Evolutionary conservation across 2,797 vertebrate species (phyloP).

Genomic region (Sciurus carolinensis): DNA sequence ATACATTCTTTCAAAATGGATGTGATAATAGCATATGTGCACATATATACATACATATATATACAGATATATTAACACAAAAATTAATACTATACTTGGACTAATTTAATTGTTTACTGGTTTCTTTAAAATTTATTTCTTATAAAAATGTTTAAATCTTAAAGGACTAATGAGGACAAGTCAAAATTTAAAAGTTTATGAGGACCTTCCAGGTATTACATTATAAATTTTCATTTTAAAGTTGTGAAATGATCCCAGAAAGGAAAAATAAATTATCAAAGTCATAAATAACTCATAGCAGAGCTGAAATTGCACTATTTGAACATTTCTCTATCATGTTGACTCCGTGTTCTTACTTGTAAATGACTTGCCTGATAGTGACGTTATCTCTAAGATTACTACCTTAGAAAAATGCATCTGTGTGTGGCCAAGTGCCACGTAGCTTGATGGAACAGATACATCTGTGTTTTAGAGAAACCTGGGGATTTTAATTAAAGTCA

Average conservation of each 20-base stretch:
- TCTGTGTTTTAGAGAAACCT: not conserved
- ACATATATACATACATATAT: no score
- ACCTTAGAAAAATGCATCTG: not conserved
- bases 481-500: not conserved
- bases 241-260: not conserved
- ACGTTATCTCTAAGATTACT: not conserved
- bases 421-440: fast-evolving
- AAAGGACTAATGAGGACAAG: not conserved
- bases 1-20: not conserved
- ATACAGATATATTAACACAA: fast-evolving
- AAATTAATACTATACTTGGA: not conserved
- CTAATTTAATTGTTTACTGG: not conserved
- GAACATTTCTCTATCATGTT: not conserved
- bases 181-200: constrained; percentile 25
- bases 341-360: not conserved
- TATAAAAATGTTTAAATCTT: constrained; percentile 31
- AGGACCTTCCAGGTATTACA: not conserved
- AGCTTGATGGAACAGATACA: not conserved
- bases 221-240: constrained; percentile 47
- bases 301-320: not conserved
- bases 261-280: not conserved
- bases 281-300: not conserved
- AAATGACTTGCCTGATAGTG: not conserved
- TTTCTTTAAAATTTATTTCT: constrained; percentile 28
- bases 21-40: not conserved